Evolutionary conservation across 2,113 vertebrate genomes (phyloP).

Genomic region (Sminthopsis crassicaudata): DNA sequence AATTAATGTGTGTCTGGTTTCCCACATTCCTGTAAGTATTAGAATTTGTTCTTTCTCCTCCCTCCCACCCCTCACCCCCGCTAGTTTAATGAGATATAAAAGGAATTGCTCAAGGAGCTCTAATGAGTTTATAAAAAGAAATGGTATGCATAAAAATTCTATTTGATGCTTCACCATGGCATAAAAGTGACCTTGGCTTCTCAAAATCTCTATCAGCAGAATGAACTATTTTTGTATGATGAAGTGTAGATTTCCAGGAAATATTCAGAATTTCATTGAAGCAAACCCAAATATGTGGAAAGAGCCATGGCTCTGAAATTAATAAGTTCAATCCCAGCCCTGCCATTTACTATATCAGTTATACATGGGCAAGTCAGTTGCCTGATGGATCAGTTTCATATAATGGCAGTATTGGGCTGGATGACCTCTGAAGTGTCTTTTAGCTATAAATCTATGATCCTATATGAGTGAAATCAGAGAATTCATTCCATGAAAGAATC

Average conservation of each 20-base stretch:
- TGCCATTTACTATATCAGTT: not conserved
- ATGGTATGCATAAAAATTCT: not conserved
- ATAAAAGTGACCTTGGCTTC: not conserved
- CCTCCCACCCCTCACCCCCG: no score
- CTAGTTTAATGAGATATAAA: not conserved
- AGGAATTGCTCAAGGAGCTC: not conserved
- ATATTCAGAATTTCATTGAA: not conserved
- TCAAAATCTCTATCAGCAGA: not conserved
- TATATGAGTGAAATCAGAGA: not conserved
- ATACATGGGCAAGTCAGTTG: not conserved
- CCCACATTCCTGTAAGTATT: not conserved
- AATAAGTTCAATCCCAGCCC: not conserved
- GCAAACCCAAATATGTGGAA: not conserved
- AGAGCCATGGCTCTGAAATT: not conserved
- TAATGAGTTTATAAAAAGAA: not conserved
- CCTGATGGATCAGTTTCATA: not conserved
- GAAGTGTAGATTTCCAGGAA: not conserved
- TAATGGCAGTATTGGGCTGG: no score
- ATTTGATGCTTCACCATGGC: not conserved
- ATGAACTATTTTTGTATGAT: not conserved
- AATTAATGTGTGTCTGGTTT: not conserved
- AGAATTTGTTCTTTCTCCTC: not conserved
- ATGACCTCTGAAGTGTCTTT: not conserved
- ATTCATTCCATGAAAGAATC: not conserved
- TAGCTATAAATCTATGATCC: not conserved